phyloP scores from a whole-genome alignment of 2,113 vertebrate species.

The Gallinago jamesoni region DNA sequence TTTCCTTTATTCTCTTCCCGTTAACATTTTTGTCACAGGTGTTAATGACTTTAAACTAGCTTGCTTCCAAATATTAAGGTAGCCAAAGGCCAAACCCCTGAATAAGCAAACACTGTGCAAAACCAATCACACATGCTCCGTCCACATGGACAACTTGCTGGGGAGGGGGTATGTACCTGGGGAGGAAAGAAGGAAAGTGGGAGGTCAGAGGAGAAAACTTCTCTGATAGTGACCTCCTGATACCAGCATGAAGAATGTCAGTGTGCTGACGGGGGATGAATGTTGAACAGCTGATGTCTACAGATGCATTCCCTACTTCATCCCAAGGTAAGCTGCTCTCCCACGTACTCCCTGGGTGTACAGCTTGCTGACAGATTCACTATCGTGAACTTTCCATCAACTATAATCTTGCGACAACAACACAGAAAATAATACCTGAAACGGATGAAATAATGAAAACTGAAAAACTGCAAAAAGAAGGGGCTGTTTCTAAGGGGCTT shows the following conservation, averaged over 20 bases:
- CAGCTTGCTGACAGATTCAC: neutral
- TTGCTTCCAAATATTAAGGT: neutral
- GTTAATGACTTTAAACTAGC: neutral
- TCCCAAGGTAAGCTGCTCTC: neutral
- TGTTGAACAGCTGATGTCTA: neutral
- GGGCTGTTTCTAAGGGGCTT: neutral
- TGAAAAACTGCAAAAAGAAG: neutral
- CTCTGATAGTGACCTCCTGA: neutral
- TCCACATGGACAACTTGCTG: neutral
- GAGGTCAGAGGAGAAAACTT: neutral
- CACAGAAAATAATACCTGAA: neutral
- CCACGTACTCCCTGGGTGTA: neutral
- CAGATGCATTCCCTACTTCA: neutral
- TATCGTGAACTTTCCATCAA: neutral
- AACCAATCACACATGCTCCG: neutral
- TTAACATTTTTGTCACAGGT: neutral
- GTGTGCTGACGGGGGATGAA: neutral
- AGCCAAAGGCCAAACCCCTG: neutral
- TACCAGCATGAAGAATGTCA: neutral
- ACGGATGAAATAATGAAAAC: neutral
- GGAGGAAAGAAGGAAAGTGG: neutral
- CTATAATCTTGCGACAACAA: neutral
- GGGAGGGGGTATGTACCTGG: neutral
- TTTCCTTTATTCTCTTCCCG: neutral
- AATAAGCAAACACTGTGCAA: neutral